Base-by-base conservation (phyloP, 37 sponge, comb jelly and placozoan species). In the Axinella damicornis region DNA sequence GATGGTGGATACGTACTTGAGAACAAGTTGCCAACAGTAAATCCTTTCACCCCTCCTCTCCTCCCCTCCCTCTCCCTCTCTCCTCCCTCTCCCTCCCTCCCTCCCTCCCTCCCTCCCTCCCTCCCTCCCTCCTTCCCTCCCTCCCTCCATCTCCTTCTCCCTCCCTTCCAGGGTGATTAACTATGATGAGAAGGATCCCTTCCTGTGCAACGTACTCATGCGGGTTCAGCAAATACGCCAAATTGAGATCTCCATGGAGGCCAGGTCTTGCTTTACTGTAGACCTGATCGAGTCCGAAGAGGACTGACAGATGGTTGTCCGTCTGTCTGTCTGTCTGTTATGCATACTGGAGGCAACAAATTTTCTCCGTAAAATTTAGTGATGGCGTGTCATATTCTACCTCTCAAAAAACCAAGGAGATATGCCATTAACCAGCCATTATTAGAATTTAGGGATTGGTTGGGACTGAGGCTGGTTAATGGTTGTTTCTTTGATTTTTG, bases 151-250 rank as follows among this genome's bases (percentile, higher is more conserved):
- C 46, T 4, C n/a, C 9, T 9, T 4, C 40, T 31, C 55, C 82
- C 4, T 46, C 46, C 46, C 9, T 9, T 9, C 46, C 46, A 46
- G 98, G n/a, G 86, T 95, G 36, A 97, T 97, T 69, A 97, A 97
- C 70, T 97, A 97, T 81, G 98, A 97, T 76, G 98, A 97, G 69
- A 89, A 88, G 72, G 98, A 97, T 80, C 98, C 98, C 20, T 97
- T 97, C 84, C 88, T 97, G 35, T 97, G 98, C 56, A 97, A 89
- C n/a, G n/a, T n/a, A n/a, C 67, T 80, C 93, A 5, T 97, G 98
- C 84, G 98, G 98, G 40, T 92, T 83, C 86, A 87, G 91, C 79
- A 97, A 97, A 85, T 97, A 92, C 67, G 98, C 95, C 67, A 90
- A 89, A 77, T 97, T 87, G 98, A 97, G 31, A 78, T 82, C 32